Base-by-base conservation (phyloP, 1,140 invertebrate species). In the Sweltsa coloradensis region DNA sequence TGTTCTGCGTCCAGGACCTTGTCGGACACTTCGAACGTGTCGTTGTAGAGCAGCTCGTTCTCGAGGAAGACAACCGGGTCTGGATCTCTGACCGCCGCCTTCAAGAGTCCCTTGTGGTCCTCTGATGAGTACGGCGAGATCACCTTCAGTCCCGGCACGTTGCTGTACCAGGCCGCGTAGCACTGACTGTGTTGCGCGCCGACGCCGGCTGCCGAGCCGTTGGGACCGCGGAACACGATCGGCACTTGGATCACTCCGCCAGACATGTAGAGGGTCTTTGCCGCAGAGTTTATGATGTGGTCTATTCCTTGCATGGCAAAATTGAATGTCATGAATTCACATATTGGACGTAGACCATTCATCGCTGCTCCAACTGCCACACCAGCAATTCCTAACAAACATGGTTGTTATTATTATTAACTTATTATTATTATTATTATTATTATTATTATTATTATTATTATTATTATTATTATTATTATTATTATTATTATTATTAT, bases 301-400 rank as follows among this genome's bases (percentile, higher is more conserved):
- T 87, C 83, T 47, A 85, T 84, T 21, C 81, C 77, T 70, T 85
- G 82, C 79, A 85, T 81, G 1, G 82, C 73, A 58, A 85, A 86
- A 60, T 85, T 85, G 55, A 79, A 84, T 11, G 83, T 86, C 83
- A 86, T 86, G 58, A 85, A 84, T 58, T 86, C 82, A 63, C 81
- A 82, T 49, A 86, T 72, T 18, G 82, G 81, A 51, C 67, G 62
- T n/a, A 85, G 57, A 14, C 81, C 81, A 49, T 67, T 69, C 69
- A 72, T 55, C 26, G 40, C 40, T 5, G 40, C n/a, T 18, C 40
- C 40, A 21, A 41, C 19, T 22, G 40, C 40, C 6, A 41, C 5
- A 41, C 40, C 40, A 18, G 40, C 19, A 22, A 41, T 23, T 5
- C 40, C 40, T n/a, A n/a, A n/a, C n/a, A n/a, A n/a, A n/a, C n/a